phyloP scores from a whole-genome alignment of 2,797 vertebrate species.

The Enteromius paludinosus region DNA sequence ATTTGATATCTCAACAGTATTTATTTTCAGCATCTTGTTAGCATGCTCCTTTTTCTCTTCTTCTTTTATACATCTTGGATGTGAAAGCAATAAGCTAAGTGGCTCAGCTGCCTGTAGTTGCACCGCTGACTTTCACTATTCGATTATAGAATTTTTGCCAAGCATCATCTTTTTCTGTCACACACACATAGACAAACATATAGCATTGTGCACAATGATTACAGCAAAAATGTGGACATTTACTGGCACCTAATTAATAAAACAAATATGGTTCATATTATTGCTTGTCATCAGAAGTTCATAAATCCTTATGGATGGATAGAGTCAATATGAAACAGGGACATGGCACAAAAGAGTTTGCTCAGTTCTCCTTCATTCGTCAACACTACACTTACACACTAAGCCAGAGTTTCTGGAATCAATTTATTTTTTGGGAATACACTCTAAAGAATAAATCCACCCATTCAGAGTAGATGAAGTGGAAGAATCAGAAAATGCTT shows the following conservation, averaged over 20 bases:
- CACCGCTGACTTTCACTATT: conserved; percentile 33
- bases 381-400: conserved; percentile 21
- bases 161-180: conserved; percentile 25
- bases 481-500: conserved; percentile 3
- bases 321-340: conserved; percentile 43
- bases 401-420: conserved; percentile 53
- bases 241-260: conserved; percentile 52
- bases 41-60: conserved; percentile 29
- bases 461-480: conserved; percentile 26
- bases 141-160: conserved; percentile 53
- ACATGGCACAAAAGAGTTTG: conserved; percentile 42
- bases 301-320: conserved; percentile 48
- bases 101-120: conserved; percentile 40
- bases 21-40: conserved; percentile 59
- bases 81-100: conserved; percentile 61
- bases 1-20: conserved; percentile 53
- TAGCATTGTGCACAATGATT: conserved; percentile 45
- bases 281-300: conserved; percentile 44
- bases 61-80: conserved; percentile 39
- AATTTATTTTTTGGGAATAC: conserved; percentile 40
- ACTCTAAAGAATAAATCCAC: conserved; percentile 40
- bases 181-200: not conserved
- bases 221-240: conserved; percentile 38
- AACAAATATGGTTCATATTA: conserved; percentile 45
- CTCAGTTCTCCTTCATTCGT: conserved; percentile 34